These are phyloP conservation scores for Xenopus borealis DNA, from an alignment of 2,113 vertebrate genomes.

Conservation along the genomic window DNA sequence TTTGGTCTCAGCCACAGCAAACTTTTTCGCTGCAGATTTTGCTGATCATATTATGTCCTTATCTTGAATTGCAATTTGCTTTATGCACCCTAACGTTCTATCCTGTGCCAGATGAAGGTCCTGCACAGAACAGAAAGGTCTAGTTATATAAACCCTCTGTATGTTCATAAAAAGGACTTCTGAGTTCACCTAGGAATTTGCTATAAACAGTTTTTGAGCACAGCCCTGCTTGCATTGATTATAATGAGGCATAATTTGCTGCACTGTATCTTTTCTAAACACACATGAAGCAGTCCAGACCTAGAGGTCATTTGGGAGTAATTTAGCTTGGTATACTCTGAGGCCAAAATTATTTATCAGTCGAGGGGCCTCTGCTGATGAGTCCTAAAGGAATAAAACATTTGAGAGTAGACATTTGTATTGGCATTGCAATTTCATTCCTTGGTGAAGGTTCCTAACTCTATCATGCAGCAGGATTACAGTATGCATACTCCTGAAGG, in stretches of 20 bases:
- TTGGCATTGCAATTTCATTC: conserved; percentile 34
- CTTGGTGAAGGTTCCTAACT: conserved; percentile 38
- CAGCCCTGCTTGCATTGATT: conserved; percentile 17
- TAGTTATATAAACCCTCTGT: too few relatives aligned
- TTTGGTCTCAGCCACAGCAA: too few relatives aligned
- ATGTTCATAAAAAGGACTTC: too few relatives aligned
- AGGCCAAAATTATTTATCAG: conserved; percentile 33
- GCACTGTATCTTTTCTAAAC: conserved; percentile 41
- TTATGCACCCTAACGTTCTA: too few relatives aligned
- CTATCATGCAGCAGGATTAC: conserved; percentile 24
- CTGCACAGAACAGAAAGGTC: too few relatives aligned
- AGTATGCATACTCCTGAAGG: conserved; percentile 32
- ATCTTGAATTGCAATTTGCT: too few relatives aligned
- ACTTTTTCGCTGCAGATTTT: too few relatives aligned
- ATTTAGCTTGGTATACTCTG: conserved; percentile 47
- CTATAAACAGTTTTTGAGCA: too few relatives aligned
- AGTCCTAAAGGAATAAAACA: conserved; percentile 32
- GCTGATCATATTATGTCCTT: too few relatives aligned
- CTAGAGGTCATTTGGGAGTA: conserved; percentile 47
- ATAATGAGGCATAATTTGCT: conserved; percentile 36
- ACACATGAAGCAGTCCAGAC: conserved; percentile 29
- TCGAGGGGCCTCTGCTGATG: conserved; percentile 22
- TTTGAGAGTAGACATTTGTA: conserved; percentile 32
- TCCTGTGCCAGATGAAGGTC: too few relatives aligned
- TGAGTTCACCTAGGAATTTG: too few relatives aligned